Percentiles rank a stretch among this genome's conserved stretches.
These are phyloP conservation scores for Myxocyprinus asiaticus DNA, from an alignment of 2,113 vertebrate genomes.

Conservation along the genomic window DNA sequence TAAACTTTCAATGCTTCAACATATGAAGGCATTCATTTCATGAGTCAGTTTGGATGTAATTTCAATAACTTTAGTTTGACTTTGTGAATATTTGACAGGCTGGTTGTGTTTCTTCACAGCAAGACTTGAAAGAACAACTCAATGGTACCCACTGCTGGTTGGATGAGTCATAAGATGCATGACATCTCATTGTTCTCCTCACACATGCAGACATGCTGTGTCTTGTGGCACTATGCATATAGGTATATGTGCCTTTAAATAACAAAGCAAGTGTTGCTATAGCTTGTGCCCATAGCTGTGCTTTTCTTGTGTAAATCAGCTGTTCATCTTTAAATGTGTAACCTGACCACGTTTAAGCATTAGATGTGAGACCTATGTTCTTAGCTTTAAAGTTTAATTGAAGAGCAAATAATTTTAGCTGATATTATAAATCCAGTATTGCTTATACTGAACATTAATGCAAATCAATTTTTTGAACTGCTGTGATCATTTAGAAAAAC, in stretches of 20 bases:
- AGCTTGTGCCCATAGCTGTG: constrained; percentile 62
- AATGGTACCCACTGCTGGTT: constrained; percentile 54
- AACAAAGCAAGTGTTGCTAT: constrained; percentile 60
- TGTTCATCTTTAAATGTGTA: neutral
- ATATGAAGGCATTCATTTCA: neutral
- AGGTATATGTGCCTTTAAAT: constrained; percentile 74
- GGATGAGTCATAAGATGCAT: constrained; percentile 46
- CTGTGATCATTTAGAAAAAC: neutral
- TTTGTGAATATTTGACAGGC: neutral
- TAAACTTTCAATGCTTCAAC: neutral
- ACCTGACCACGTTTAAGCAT: neutral
- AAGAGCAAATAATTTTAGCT: constrained; percentile 6
- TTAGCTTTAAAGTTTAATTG: constrained; percentile 14
- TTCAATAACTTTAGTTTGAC: neutral
- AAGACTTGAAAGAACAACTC: constrained; percentile 37
- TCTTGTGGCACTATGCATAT: constrained; percentile 63
- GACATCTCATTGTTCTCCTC: neutral
- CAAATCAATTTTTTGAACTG: constrained; percentile 15
- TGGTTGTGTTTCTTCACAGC: neutral
- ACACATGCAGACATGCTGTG: neutral
- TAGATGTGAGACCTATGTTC: neutral
- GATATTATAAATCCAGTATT: neutral
- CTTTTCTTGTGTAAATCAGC: constrained; percentile 41
- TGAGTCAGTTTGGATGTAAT: neutral
- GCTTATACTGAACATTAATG: neutral